Conservation (phyloP, 2,113 vertebrate genomes). For the Eretmochelys imbricata region DNA sequence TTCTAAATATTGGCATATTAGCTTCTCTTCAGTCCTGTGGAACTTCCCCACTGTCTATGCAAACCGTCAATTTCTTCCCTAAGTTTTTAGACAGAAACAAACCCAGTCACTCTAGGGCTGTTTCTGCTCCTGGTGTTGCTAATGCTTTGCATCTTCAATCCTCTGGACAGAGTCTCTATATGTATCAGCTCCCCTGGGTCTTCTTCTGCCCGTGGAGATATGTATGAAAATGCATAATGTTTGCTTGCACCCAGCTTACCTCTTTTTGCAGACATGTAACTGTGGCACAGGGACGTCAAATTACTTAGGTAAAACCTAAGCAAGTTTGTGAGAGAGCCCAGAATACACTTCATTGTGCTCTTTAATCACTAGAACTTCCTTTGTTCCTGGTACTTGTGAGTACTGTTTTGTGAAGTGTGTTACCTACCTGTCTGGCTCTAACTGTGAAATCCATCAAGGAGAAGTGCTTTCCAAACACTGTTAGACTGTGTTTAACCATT, state of each 20-base stretch:
- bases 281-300: background rate
- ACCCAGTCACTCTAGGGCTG: background rate
- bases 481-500: conserved; percentile 78
- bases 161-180: background rate
- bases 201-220: too few relatives aligned
- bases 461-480: conserved; percentile 77
- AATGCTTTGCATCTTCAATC: background rate
- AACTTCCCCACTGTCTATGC: background rate
- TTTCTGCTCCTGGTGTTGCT: background rate
- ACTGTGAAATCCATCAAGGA: conserved; percentile 79
- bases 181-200: background rate
- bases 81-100: background rate
- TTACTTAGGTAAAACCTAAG: background rate
- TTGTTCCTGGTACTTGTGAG: background rate
- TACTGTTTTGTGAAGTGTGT: rapidly evolving
- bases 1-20: background rate
- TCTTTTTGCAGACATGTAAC: background rate
- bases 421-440: conserved; percentile 83
- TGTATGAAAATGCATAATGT: background rate
- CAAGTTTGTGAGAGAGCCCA: background rate
- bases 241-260: background rate
- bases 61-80: background rate
- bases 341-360: background rate
- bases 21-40: too few relatives aligned
- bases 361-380: background rate